These are phyloP conservation scores for Heliocidaris erythrogramma DNA, from an alignment of 35 echinoderm and acorn worm species.

Conservation along the genomic window DNA sequence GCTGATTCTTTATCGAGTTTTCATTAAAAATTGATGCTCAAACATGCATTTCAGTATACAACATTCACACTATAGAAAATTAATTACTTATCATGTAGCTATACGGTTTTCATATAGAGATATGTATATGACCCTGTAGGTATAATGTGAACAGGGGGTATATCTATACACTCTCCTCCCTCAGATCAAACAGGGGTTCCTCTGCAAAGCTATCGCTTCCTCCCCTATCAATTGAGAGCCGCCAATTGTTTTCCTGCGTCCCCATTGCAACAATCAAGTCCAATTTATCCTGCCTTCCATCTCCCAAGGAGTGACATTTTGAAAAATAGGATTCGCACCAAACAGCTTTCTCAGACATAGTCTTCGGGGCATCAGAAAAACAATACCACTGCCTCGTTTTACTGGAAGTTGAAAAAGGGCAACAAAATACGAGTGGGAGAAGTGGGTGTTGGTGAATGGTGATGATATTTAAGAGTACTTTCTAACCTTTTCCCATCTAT, in stretches of 20 bases:
- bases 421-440: not conserved
- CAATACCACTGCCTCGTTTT: not conserved
- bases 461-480: not conserved
- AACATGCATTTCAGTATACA: no score
- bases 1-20: no score
- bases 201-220: not conserved
- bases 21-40: no score
- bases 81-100: no score
- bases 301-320: not conserved
- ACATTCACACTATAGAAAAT: no score
- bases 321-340: not conserved
- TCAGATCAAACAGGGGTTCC: no score
- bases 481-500: not conserved
- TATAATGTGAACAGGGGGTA: no score
- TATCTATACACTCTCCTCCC: no score
- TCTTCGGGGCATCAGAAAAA: not conserved
- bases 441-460: not conserved
- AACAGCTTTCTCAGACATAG: not conserved
- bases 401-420: not conserved
- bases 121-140: no score
- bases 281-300: not conserved
- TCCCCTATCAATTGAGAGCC: not conserved
- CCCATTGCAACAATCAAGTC: constrained; percentile 10
- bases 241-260: constrained; percentile 8
- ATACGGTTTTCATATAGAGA: no score